phyloP scores from a whole-genome alignment of 2,797 vertebrate genomes.

The Cercopithecus diana region DNA sequence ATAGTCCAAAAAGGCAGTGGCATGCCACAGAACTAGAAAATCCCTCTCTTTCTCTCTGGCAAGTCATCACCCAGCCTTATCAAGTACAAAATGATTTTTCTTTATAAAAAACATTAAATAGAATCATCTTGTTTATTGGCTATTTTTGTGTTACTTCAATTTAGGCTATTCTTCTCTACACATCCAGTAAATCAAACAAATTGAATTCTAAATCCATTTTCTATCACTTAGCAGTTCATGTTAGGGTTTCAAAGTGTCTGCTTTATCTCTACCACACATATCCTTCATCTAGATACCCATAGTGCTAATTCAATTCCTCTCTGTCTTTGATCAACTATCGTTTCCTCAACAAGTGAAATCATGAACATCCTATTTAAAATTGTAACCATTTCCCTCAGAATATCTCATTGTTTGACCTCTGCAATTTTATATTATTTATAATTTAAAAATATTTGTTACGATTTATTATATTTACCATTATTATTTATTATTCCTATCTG shows the following conservation, averaged over 20 bases:
- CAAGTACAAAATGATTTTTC: neutral
- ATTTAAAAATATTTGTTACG: neutral
- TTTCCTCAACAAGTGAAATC: neutral
- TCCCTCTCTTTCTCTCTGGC: neutral
- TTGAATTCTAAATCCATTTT: neutral
- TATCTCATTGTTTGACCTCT: neutral
- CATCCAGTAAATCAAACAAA: neutral
- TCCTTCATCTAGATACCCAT: neutral
- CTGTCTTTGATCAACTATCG: neutral
- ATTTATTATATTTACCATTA: neutral
- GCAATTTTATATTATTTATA: neutral
- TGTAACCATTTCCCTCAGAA: neutral
- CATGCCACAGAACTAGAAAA: neutral
- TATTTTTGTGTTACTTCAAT: neutral
- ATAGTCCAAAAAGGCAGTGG: neutral
- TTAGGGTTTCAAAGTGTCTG: neutral
- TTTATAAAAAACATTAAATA: neutral
- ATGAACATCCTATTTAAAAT: neutral
- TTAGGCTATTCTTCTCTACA: neutral
- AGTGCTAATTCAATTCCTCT: neutral
- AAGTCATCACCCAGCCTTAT: neutral
- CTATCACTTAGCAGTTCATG: neutral
- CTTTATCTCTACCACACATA: neutral
- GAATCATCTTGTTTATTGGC: neutral
- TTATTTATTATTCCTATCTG: neutral